Evolutionary conservation across 37 sponge, comb jelly and placozoan genomes (phyloP), one percentile per base, ranked within the genome.

Genomic region (Spongilla lacustris): DNA sequence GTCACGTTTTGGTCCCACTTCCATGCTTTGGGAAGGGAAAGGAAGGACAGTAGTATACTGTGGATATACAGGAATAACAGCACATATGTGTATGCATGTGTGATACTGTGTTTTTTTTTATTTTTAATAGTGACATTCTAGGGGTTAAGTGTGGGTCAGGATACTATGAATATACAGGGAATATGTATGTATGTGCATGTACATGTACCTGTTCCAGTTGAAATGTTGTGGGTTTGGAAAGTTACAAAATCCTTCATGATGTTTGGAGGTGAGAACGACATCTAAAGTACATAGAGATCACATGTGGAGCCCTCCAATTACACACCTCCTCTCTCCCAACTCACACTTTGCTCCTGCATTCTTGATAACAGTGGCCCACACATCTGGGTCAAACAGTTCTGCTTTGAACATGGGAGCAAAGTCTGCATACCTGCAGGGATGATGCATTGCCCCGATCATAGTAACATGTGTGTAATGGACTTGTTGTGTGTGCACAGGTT

Each of bases 371-470:
- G 21, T 71, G 22, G 95, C 95, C 95, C 95, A 95, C 48, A 86
- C 79, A 30, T 86, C 85, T 5, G 95, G 95, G 66, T 87, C 83
- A 71, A 81, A 95, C 91, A 92, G 21, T 69, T 95, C 95, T 9
- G 93, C 93, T 36, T 78, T 86, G 48, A 95, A 92, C 95, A 95
- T 95, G 13, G 95, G 93, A 68, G 93, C 93, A 86, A 95, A 95
- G 77, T 95, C 95, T 6, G 77, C 69, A 50, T 86, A 95, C 67
- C 91, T 89, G 77, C 26, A 76, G 48, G 14, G 25, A 70, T 3
- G 41, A 9, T 3, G 41, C n/a, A n/a, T n/a, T n/a, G n/a, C n/a
- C n/a, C n/a, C n/a, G n/a, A n/a, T n/a, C n/a, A n/a, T n/a, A 71
- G 68, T 37, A 29, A 66, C 48, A 81, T 5, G 26, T 4, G 27